Base-by-base conservation (phyloP, 1,140 invertebrate species). In the Geopemphigus sp. region DNA sequence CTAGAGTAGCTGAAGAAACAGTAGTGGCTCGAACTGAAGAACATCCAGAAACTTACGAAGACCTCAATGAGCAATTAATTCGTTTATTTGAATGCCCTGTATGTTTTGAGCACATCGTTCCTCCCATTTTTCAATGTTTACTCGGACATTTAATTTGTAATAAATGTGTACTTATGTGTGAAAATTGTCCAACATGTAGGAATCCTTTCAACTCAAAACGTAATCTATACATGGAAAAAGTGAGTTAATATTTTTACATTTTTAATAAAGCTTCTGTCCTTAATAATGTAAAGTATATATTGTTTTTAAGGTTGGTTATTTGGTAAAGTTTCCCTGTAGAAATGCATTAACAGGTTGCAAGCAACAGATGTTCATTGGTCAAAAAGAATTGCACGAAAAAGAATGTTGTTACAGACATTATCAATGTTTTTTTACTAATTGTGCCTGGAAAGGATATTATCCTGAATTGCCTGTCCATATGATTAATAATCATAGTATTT, bases 11-110 rank as follows among this genome's bases (percentile, higher is more conserved):
- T 6, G 57, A 63, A 78, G 57, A 76, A 61, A 54, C 22, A 26
- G 15, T 12, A 59, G 6, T 22, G 0, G 22, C 6, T 26, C 57
- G 15, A 11, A 5, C n/a, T 78, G 74, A 81, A 74, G 70, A 81
- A 53, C 68, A 73, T 45, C 80, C 80, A 19, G 24, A 80, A 80
- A 82, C 82, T 12, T 80, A 81, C 54, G 61, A 73, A 68, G 81
- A 80, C 11, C 59, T 83, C 5, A 83, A 83, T 53, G 68, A 80
- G n/a, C 81, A 81, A 54, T 74, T 84, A 10, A 64, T 83, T 53
- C 54, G 63, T 64, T 72, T 84, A 53, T 70, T 84, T 61, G 83
- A 84, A 53, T 84, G 84, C 80, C 84, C 84, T n/a, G 83, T 84
- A 39, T 84, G 84, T 76, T 80, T 84, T 63, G 84, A 84, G 53